Conservation (phyloP, 2,888 invertebrate species). For the Drosophila ustulata region DNA sequence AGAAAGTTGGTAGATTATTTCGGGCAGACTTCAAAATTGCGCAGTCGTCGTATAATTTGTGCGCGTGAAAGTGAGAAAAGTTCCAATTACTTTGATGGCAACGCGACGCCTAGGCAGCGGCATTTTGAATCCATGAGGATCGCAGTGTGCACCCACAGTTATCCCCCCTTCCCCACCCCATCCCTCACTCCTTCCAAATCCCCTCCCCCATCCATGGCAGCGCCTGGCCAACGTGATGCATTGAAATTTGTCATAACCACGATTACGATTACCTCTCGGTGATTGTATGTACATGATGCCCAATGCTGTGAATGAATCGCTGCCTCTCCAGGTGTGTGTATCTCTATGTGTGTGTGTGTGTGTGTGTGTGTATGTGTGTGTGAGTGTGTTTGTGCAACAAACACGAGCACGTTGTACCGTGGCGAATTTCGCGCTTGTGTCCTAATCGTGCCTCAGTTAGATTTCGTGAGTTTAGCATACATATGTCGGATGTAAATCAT, state of each 20-base stretch:
- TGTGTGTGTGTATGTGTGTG: constrained; percentile 17
- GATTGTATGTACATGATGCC: constrained; percentile 64
- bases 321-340: constrained; percentile 23
- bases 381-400: constrained; percentile 31
- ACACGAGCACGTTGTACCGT: constrained; percentile 68
- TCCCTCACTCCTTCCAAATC: neutral
- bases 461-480: constrained; percentile 83
- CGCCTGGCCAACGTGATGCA: constrained; percentile 45
- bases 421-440: constrained; percentile 71
- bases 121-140: constrained; percentile 42
- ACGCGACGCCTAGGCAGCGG: constrained; percentile 43
- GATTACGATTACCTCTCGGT: constrained; percentile 71
- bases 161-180: neutral
- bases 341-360: neutral
- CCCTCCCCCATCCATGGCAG: neutral
- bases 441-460: constrained; percentile 82
- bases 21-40: constrained; percentile 70
- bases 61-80: constrained; percentile 84
- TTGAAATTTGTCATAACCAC: constrained; percentile 80
- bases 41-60: constrained; percentile 72
- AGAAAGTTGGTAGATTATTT: constrained; percentile 80
- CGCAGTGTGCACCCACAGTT: constrained; percentile 45
- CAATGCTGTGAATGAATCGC: constrained; percentile 43
- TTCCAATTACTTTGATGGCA: constrained; percentile 82
- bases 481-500: constrained; percentile 83